These are phyloP conservation scores for Acrossocheilus fasciatus DNA, from an alignment of 2,797 vertebrate species.

Conservation along the genomic window DNA sequence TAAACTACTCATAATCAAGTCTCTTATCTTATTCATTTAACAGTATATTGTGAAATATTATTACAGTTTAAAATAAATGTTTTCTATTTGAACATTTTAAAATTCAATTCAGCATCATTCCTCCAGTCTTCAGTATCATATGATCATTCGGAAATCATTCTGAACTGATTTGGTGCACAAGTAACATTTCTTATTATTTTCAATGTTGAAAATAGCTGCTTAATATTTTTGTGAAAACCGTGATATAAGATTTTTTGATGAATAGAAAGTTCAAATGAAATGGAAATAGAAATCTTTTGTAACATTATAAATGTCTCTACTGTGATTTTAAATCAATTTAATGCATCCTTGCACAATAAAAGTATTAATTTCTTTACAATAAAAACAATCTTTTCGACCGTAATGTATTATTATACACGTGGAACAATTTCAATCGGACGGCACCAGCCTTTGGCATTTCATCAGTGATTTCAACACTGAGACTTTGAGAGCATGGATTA, in stretches of 20 bases:
- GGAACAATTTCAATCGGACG: neutral
- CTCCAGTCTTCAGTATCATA: neutral
- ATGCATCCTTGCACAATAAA: neutral
- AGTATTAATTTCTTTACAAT: neutral
- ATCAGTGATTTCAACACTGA: neutral
- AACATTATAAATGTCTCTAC: neutral
- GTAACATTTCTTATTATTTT: neutral
- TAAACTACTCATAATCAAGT: neutral
- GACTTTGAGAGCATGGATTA: conserved; percentile 3
- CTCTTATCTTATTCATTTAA: neutral
- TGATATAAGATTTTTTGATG: too few species aligned
- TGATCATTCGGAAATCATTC: neutral
- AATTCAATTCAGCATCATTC: too few species aligned
- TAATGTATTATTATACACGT: neutral
- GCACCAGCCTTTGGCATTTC: neutral
- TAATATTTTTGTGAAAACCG: neutral
- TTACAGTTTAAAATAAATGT: neutral
- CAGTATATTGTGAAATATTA: neutral
- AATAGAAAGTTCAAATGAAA: neutral
- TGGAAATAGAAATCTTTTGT: neutral
- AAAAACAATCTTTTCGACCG: neutral
- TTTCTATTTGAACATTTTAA: neutral
- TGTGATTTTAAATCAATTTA: neutral
- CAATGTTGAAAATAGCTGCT: neutral
- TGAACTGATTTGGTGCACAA: neutral